phyloP scores from a whole-genome alignment of 23 tunicate species.

The Styela clava region DNA sequence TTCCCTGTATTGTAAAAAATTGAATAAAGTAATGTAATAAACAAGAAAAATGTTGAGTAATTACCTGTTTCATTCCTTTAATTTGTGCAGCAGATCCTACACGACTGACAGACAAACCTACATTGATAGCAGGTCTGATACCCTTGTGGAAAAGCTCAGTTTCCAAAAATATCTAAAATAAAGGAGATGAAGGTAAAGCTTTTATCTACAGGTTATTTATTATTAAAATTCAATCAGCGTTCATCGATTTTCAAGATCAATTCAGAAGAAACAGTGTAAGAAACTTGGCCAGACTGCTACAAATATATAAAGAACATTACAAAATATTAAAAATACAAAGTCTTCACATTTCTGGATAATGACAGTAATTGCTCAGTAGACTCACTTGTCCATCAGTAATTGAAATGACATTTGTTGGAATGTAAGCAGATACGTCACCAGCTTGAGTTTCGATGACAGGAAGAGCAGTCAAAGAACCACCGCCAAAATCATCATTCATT shows the following conservation, averaged over 20 bases:
- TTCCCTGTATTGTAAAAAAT: too few species aligned
- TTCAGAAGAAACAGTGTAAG: too few species aligned
- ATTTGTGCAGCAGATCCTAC: constrained; percentile 99
- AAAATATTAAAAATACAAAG: too few species aligned
- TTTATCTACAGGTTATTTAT: too few species aligned
- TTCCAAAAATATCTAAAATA: constrained; percentile 88
- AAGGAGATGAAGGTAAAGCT: background rate
- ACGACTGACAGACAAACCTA: constrained; percentile 99
- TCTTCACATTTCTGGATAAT: too few species aligned
- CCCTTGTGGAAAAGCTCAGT: constrained; percentile 99
- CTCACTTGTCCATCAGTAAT: constrained; percentile 98
- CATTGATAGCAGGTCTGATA: constrained; percentile 99
- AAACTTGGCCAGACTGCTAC: too few species aligned
- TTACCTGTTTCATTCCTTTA: constrained; percentile 98
- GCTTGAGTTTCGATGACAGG: constrained; percentile 99
- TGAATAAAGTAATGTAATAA: too few species aligned
- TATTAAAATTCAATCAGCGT: too few species aligned
- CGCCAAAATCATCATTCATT: constrained; percentile 96
- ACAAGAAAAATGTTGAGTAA: too few species aligned
- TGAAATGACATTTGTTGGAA: constrained; percentile 99
- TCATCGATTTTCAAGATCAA: too few species aligned
- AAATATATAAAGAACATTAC: too few species aligned
- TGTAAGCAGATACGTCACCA: constrained; percentile 99
- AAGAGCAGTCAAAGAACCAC: constrained; percentile 97
- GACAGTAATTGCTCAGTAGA: too few species aligned